phyloP scores from a whole-genome alignment of 2,797 vertebrate species.

The Alauda arvensis region DNA sequence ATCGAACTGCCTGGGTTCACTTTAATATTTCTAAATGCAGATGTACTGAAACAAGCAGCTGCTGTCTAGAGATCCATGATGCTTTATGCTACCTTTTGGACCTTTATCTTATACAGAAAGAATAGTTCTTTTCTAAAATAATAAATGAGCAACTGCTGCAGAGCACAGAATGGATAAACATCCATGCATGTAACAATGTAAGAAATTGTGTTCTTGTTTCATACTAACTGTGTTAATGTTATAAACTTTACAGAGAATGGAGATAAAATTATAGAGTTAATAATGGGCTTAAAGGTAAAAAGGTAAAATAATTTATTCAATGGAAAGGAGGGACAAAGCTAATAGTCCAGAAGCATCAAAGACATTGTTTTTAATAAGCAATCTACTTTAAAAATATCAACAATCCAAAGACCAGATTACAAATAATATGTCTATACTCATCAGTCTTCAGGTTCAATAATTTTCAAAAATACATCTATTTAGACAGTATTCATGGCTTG shows the following conservation, averaged over 20 bases:
- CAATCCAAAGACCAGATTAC: background rate
- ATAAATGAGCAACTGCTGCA: background rate
- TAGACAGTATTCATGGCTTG: background rate
- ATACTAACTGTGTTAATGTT: background rate
- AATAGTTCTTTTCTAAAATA: background rate
- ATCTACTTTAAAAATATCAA: background rate
- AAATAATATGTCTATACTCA: background rate
- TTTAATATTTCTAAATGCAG: background rate
- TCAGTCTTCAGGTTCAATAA: background rate
- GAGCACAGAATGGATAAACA: background rate
- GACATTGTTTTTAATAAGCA: background rate
- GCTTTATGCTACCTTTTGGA: background rate
- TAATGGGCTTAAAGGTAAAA: background rate
- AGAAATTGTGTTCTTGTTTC: background rate
- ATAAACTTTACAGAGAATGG: background rate
- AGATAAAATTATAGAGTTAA: background rate
- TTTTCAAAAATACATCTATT: background rate
- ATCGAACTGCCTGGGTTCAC: background rate
- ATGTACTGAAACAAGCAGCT: background rate
- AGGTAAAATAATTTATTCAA: background rate
- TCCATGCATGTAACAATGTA: background rate
- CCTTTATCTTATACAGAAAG: background rate
- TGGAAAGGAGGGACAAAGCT: background rate
- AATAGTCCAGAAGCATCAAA: background rate
- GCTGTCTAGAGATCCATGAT: background rate